Evolutionary conservation across 2,797 vertebrate species (phyloP).

Genomic region (Pteronotus mesoamericanus): DNA sequence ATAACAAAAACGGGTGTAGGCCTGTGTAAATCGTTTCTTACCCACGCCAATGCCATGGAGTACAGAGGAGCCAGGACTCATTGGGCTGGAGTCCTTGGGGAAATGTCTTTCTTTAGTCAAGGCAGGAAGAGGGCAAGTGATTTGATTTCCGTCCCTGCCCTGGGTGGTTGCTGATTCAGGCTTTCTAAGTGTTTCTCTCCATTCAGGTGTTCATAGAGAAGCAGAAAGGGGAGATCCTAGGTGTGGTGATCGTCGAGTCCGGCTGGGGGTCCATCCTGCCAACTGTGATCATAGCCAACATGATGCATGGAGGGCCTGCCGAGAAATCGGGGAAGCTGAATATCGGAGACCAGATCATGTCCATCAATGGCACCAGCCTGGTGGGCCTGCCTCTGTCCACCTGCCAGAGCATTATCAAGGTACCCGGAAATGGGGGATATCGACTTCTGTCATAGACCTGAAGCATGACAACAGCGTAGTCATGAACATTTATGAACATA

Average conservation of each 20-base stretch:
- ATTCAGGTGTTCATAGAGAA: slow-evolving; percentile 94
- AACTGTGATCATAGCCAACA: slow-evolving; percentile 97
- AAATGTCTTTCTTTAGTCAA: not conserved
- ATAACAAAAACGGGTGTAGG: too few species aligned
- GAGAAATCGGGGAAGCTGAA: slow-evolving; percentile 95
- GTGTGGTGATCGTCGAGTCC: slow-evolving; percentile 96
- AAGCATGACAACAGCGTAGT: not conserved
- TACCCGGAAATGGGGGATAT: slow-evolving; percentile 55
- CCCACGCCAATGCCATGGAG: not conserved
- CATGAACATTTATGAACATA: not conserved
- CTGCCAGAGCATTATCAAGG: slow-evolving; percentile 99
- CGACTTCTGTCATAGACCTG: not conserved
- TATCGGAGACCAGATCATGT: slow-evolving; percentile 98
- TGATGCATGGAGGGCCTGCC: slow-evolving; percentile 97
- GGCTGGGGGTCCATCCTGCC: slow-evolving; percentile 98
- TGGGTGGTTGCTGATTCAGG: not conserved
- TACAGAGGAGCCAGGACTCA: not conserved
- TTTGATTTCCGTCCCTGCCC: not conserved
- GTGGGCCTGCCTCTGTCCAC: slow-evolving; percentile 96
- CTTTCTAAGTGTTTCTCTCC: not conserved
- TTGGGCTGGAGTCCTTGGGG: not conserved
- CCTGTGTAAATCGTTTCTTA: not conserved
- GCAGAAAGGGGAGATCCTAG: slow-evolving; percentile 95
- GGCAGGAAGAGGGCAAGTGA: not conserved
- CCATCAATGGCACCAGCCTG: slow-evolving; percentile 97